Evolutionary conservation across 2,888 invertebrate genomes (phyloP).

Genomic region (Agonopterix heracliana): DNA sequence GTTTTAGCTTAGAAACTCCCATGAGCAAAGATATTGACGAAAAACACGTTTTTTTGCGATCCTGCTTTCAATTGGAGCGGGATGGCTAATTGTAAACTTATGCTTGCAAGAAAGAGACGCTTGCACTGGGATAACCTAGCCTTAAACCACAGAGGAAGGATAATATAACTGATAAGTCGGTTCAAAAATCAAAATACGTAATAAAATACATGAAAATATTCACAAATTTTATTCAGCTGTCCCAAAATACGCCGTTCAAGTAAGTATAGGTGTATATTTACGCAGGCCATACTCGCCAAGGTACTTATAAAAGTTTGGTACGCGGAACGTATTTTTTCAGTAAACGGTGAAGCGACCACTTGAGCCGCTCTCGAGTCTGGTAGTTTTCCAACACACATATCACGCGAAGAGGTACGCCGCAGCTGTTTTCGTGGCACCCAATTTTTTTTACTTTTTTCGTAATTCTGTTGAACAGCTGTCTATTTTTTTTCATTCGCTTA

Average conservation of each 20-base stretch:
- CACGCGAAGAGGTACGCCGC: constrained; percentile 18
- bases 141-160: no score
- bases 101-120: no score
- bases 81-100: no score
- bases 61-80: no score
- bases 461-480: background rate
- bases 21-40: no score
- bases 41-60: no score
- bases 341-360: constrained; percentile 27
- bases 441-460: constrained; percentile 13
- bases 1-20: no score
- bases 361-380: constrained; percentile 24
- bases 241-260: background rate
- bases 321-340: constrained; percentile 32
- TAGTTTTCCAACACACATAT: constrained; percentile 29
- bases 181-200: no score
- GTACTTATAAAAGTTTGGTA: constrained; percentile 1
- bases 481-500: no score
- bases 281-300: background rate
- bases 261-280: background rate
- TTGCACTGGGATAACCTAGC: no score
- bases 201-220: background rate
- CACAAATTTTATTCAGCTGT: background rate
- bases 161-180: no score
- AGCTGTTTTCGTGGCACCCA: constrained; percentile 23